Percentiles rank a stretch among this genome's conserved stretches.
Evolutionary conservation across 1,140 invertebrate species (phyloP).

Genomic region (Leucophenga varia): DNA sequence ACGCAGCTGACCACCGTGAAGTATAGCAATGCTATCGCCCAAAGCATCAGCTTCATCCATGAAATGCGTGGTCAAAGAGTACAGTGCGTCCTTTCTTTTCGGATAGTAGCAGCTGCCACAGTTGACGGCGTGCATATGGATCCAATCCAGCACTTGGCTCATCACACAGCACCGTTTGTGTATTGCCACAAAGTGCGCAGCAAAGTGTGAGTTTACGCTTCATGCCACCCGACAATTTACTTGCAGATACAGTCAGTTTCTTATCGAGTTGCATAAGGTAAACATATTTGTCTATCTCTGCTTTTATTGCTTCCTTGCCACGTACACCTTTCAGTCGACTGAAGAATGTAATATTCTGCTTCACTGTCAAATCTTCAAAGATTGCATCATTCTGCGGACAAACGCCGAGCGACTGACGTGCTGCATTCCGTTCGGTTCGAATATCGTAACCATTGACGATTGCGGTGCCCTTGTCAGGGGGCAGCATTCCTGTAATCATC

Average conservation of each 20-base stretch:
- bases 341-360: slow-evolving; percentile 87
- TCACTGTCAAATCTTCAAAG: slow-evolving; percentile 83
- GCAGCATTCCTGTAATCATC: slow-evolving; percentile 75
- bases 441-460: slow-evolving; percentile 71
- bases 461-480: slow-evolving; percentile 69
- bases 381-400: slow-evolving; percentile 94
- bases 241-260: slow-evolving; percentile 59
- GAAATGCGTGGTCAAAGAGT: slow-evolving; percentile 89
- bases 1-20: slow-evolving; percentile 73
- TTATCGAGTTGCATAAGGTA: slow-evolving; percentile 65
- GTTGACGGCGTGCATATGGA: slow-evolving; percentile 79
- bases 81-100: slow-evolving; percentile 67
- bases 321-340: slow-evolving; percentile 70
- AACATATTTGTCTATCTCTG: slow-evolving; percentile 62
- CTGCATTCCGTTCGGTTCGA: slow-evolving; percentile 57
- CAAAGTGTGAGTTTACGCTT: slow-evolving; percentile 75
- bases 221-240: slow-evolving; percentile 75
- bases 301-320: slow-evolving; percentile 53
- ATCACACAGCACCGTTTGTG: slow-evolving; percentile 73
- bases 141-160: slow-evolving; percentile 94
- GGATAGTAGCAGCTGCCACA: slow-evolving; percentile 78
- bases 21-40: slow-evolving; percentile 86
- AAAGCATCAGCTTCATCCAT: slow-evolving; percentile 96
- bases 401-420: slow-evolving; percentile 70
- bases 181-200: slow-evolving; percentile 69